These are phyloP conservation scores for Cryptoleucopteryx plumbea DNA, from an alignment of 2,113 vertebrate genomes.

Conservation along the genomic window DNA sequence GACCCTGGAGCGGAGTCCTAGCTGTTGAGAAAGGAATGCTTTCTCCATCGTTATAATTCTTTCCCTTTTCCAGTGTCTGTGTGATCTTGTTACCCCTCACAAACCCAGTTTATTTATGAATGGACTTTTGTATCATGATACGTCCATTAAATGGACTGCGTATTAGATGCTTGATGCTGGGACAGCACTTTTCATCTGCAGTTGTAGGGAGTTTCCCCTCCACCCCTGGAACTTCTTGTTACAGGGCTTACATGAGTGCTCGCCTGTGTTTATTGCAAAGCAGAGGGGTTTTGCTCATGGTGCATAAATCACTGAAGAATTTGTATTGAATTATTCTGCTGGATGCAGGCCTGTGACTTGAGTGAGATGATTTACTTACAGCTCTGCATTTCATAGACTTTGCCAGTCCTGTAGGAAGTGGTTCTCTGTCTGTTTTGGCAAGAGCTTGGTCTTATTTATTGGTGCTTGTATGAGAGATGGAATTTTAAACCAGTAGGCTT, in stretches of 20 bases:
- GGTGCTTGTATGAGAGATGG: not conserved
- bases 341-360: not conserved
- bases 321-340: constrained; percentile 9
- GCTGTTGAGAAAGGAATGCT: not conserved
- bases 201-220: not conserved
- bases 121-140: not conserved
- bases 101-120: not conserved
- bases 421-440: constrained; percentile 22
- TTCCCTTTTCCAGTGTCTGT: not conserved
- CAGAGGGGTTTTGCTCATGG: not conserved
- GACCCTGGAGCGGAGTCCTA: not conserved
- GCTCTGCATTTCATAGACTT: not conserved
- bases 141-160: not conserved
- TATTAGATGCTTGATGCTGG: not conserved
- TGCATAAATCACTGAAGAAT: not conserved
- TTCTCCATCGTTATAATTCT: not conserved
- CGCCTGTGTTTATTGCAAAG: constrained; percentile 1
- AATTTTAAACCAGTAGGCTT: constrained; percentile 25
- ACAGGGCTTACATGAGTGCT: not conserved
- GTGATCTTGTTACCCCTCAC: not conserved
- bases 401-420: constrained; percentile 20
- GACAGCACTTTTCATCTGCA: not conserved
- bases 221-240: not conserved
- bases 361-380: constrained; percentile 16
- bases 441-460: constrained; percentile 24